These are phyloP conservation scores for Leptopterna dolabrata DNA, from an alignment of 2,888 invertebrate genomes.

Conservation along the genomic window DNA sequence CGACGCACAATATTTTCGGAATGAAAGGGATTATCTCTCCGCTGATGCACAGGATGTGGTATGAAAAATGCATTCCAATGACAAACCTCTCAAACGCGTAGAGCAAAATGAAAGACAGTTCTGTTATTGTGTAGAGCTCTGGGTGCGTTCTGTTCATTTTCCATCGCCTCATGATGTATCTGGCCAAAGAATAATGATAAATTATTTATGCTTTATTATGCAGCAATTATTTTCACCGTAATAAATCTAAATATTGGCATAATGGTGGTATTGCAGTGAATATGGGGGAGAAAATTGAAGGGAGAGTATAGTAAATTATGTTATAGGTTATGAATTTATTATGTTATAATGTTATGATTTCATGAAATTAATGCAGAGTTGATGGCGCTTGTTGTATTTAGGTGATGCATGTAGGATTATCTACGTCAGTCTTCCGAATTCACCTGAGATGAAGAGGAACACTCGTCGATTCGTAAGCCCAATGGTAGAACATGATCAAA, in stretches of 20 bases:
- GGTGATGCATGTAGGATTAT: too few relatives aligned
- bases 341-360: too few relatives aligned
- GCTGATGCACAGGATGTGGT: neutral
- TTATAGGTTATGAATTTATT: too few relatives aligned
- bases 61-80: neutral
- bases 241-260: too few relatives aligned
- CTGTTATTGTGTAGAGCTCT: neutral
- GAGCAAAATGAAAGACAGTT: neutral
- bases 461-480: slow-evolving; percentile 14
- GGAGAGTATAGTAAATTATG: too few relatives aligned
- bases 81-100: neutral
- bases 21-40: slow-evolving; percentile 1
- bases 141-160: slow-evolving; percentile 14
- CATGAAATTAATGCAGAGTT: too few relatives aligned
- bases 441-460: slow-evolving; percentile 13
- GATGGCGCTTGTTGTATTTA: too few relatives aligned
- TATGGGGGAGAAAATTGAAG: too few relatives aligned
- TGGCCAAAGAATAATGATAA: neutral
- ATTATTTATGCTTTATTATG: neutral
- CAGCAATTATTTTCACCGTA: too few relatives aligned
- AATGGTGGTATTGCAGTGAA: too few relatives aligned
- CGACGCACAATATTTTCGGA: slow-evolving; percentile 15
- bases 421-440: too few relatives aligned
- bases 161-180: slow-evolving; percentile 18
- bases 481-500: slow-evolving; percentile 15